Conservation (phyloP, 2,888 invertebrate genomes). For the Zaprionus bogoriensis region DNA sequence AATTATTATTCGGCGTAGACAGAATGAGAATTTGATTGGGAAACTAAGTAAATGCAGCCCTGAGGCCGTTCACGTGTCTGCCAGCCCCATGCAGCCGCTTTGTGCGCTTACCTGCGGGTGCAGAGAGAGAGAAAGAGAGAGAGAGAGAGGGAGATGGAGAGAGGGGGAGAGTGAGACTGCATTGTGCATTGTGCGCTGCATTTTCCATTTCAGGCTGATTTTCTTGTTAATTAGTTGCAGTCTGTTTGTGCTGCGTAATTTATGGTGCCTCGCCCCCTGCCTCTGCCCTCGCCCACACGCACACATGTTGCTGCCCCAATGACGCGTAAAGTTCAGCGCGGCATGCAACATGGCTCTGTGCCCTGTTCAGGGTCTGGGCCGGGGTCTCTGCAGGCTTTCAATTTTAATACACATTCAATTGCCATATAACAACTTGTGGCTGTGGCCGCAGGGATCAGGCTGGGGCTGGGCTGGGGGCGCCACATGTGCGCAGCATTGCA, state of each 20-base stretch:
- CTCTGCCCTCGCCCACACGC: neutral
- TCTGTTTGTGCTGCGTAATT: conserved; percentile 67
- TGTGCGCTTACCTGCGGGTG: neutral
- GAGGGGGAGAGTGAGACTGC: neutral
- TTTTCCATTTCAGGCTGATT: conserved; percentile 33
- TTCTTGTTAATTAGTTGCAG: conserved; percentile 73
- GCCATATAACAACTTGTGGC: conserved; percentile 56
- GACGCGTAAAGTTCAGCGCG: conserved; percentile 33
- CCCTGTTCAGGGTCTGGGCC: conserved; percentile 18
- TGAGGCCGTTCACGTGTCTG: conserved; percentile 25
- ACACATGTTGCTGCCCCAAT: conserved; percentile 14
- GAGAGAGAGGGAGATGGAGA: neutral
- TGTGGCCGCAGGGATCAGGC: conserved; percentile 33
- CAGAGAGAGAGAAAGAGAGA: neutral
- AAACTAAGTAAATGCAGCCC: conserved; percentile 56
- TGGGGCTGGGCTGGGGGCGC: conserved; percentile 21
- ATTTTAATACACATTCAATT: conserved; percentile 73
- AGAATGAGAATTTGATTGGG: conserved; percentile 67
- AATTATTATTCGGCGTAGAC: conserved; percentile 64
- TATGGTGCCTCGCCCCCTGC: conserved; percentile 36
- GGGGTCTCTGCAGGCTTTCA: conserved; percentile 20
- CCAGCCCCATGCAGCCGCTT: neutral
- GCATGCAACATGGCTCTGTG: conserved; percentile 41
- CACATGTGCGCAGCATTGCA: conserved; percentile 58
- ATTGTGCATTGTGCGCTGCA: too few relatives aligned